Base-by-base conservation (phyloP, 2,797 vertebrate species). In the Poeciliopsis infans region DNA sequence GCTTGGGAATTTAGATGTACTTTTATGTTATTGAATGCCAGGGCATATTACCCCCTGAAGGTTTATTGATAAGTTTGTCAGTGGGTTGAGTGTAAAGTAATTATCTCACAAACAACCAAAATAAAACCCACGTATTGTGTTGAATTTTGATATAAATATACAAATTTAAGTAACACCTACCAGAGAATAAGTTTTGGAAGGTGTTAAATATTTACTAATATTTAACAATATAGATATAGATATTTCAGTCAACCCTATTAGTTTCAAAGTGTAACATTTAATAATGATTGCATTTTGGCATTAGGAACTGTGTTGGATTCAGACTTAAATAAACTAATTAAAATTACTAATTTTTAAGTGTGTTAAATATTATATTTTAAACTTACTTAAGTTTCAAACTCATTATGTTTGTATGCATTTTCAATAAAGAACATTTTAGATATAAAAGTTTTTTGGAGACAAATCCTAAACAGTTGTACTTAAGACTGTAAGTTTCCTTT, bases 1-100 rank as follows among this genome's bases (percentile, higher is more conserved):
- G 86, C 89, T 83, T 80, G 83, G 86, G 87, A 82, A 92, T 88
- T 92, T 86, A 82, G 74, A 83, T 91, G 84, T 88, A 86, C 84
- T 82, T 83, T 90, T 90, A 89, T 83, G 84, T 81, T 86, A 92
- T 92, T 80, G 91, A 93, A 93, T 94, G 72, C 12, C n/a, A 64
- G 78, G 80, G 73, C 72, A 83, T 73, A 76, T 87, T 88, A 76
- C 76, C 69, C 69, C 43, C 74, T 76, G 83, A 86, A 83, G 81
- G 75, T 86, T 83, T 61, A 79, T 86, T 8, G 93, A 94, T 93
- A 90, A 87, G 89, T 86, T 89, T 80, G 88, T 92, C 85, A 89
- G 86, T 88, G 39, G 64, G 11, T 12, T 69, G 36, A 36, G 16
- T 43, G 20, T n/a, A 57, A 13, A 57, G n/a, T 57, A 69, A 69